These are phyloP conservation scores for Sphaerophoria rueppellii DNA, from an alignment of 2,888 invertebrate species.

Conservation along the genomic window DNA sequence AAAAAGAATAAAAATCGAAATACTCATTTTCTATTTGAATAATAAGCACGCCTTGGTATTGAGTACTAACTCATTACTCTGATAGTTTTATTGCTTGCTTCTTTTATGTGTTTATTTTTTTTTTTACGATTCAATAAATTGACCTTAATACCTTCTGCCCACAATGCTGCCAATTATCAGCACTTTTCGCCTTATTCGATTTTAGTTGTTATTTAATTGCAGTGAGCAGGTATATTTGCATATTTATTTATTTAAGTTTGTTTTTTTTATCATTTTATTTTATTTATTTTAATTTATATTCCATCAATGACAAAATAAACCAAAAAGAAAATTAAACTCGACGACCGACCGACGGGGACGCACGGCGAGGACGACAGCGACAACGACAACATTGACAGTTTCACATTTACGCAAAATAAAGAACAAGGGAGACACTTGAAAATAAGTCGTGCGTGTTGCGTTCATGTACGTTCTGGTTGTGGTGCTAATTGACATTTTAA, in stretches of 20 bases:
- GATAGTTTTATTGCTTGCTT: not conserved
- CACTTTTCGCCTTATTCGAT: too few relatives aligned
- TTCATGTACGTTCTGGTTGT: constrained; percentile 50
- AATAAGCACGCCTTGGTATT: not conserved
- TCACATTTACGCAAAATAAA: not conserved
- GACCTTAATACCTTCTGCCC: too few relatives aligned
- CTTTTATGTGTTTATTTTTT: too few relatives aligned
- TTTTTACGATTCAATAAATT: too few relatives aligned
- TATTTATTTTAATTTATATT: constrained; percentile 18
- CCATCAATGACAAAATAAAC: constrained; percentile 25
- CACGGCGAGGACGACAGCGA: not conserved
- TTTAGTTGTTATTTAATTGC: not conserved
- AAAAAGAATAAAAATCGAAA: not conserved
- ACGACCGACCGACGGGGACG: too few relatives aligned
- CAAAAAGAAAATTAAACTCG: not conserved
- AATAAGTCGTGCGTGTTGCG: constrained; percentile 58
- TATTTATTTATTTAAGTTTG: not conserved
- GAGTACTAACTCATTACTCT: not conserved
- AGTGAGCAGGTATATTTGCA: constrained; percentile 14
- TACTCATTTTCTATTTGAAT: not conserved
- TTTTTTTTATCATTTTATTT: not conserved
- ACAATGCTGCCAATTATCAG: too few relatives aligned
- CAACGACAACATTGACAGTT: constrained; percentile 7
- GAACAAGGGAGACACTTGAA: not conserved
- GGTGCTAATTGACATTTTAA: constrained; percentile 62